Evolutionary conservation across 2,888 invertebrate species (phyloP), one percentile per base, ranked within the genome.

Genomic region (Cosmopolites sordidus): DNA sequence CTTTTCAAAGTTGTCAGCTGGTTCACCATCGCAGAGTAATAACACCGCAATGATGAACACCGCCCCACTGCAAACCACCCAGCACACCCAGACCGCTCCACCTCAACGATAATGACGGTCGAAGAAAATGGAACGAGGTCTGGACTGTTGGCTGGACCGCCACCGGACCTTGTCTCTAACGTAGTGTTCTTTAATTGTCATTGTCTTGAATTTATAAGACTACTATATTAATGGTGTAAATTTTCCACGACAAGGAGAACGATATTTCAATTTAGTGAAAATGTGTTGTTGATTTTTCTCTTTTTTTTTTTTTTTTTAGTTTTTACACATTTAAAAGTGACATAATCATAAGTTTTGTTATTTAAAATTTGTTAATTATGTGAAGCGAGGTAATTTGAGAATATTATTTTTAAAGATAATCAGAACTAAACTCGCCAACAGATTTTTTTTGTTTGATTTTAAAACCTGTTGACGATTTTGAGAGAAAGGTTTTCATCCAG

Each of bases 1-100:
- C 48, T 90, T 94, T 73, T 90, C 92, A 9, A 89, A 92, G 70
- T 80, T 93, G 78, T 89, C 91, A 16, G 88, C 92, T 48, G 78
- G 81, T 40, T 76, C 76, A 33, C 74, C 75, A 37, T 66, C 76
- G 65, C 74, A 81, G 54, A 42, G 48, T 2, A 40, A 41, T 14
- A 43, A 49, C 22, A 37, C 40, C 12, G 27, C 43, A 17, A 45
- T 51, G 41, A 46, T 39, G 16, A 37, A 15, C 12, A 18, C 48
- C 11, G 41, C 51, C n/a, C 45, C 51, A 15, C 42, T 50, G 2
- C 43, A 49, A 18, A 54, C 54, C 42, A 41, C 50, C 9, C 50
- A 43, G 11, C 48, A 51, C 17, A 50, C 51, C 18, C 53, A 54
- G 27, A 49, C 47, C 9, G 41, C 53, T 14, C 58, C 55, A 33